phyloP scores from a whole-genome alignment of 2,113 vertebrate species.

The Eudyptes chrysolophus region DNA sequence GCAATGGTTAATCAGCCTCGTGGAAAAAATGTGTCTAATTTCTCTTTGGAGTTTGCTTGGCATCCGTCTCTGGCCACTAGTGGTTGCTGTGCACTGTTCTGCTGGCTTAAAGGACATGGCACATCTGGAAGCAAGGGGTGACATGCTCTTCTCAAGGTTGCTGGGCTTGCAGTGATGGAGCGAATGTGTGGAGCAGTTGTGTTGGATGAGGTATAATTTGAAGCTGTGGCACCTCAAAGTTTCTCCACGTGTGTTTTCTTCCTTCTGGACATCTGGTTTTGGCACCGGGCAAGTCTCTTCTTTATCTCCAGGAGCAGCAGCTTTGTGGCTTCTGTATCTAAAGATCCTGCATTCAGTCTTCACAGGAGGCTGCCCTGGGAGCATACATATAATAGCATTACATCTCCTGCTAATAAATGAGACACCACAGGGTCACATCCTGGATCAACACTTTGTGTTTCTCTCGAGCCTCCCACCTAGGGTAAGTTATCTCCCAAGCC shows the following conservation, averaged over 20 bases:
- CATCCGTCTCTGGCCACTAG: background rate
- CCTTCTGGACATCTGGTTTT: background rate
- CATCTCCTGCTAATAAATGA: background rate
- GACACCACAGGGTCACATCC: background rate
- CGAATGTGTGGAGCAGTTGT: background rate
- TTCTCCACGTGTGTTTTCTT: background rate
- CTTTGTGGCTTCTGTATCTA: background rate
- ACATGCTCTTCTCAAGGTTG: rapidly evolving
- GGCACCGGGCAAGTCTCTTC: background rate
- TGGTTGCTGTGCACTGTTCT: background rate
- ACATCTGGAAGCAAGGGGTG: background rate
- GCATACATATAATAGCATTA: background rate
- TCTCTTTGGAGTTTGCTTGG: background rate
- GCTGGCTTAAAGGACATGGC: background rate
- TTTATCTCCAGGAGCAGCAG: background rate
- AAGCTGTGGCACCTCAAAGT: background rate
- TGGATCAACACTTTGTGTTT: background rate
- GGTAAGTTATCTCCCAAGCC: background rate
- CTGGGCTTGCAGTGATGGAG: background rate
- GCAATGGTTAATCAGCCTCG: background rate
- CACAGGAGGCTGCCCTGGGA: background rate
- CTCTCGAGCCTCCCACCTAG: background rate
- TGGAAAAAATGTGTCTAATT: background rate
- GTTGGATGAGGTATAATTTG: background rate
- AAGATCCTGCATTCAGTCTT: background rate